These are phyloP conservation scores for Gobionotothen gibberifrons DNA, from an alignment of 2,797 vertebrate species.

Conservation along the genomic window DNA sequence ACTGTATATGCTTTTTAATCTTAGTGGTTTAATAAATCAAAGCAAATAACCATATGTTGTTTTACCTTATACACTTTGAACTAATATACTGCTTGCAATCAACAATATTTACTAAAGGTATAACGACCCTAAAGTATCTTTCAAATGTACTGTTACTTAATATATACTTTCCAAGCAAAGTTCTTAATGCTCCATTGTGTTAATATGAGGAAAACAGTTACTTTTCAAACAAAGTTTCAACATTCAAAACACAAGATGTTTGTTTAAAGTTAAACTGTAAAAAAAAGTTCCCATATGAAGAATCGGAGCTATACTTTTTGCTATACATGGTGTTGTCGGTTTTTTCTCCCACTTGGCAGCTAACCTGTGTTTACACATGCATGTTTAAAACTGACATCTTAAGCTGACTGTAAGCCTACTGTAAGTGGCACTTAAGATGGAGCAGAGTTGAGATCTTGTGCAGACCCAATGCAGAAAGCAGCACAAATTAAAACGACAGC, in stretches of 20 bases:
- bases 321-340: not conserved
- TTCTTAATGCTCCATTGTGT: not conserved
- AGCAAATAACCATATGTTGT: not conserved
- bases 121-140: not conserved
- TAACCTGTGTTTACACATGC: conserved; percentile 11
- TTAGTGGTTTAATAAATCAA: conserved; percentile 3
- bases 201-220: not conserved
- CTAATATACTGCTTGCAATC: not conserved
- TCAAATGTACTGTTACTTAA: not conserved
- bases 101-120: not conserved
- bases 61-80: not conserved
- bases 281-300: not conserved
- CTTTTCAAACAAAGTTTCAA: not conserved
- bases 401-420: conserved; percentile 14
- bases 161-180: no score
- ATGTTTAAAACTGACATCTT: conserved; percentile 21
- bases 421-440: conserved; percentile 33
- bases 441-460: conserved; percentile 25
- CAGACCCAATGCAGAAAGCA: conserved; percentile 20
- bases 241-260: not conserved
- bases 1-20: not conserved
- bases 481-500: conserved; percentile 15
- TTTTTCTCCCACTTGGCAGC: not conserved
- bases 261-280: not conserved
- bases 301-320: not conserved